These are phyloP conservation scores for Chlorodrepanis virens DNA, from an alignment of 2,113 vertebrate genomes.

Conservation along the genomic window DNA sequence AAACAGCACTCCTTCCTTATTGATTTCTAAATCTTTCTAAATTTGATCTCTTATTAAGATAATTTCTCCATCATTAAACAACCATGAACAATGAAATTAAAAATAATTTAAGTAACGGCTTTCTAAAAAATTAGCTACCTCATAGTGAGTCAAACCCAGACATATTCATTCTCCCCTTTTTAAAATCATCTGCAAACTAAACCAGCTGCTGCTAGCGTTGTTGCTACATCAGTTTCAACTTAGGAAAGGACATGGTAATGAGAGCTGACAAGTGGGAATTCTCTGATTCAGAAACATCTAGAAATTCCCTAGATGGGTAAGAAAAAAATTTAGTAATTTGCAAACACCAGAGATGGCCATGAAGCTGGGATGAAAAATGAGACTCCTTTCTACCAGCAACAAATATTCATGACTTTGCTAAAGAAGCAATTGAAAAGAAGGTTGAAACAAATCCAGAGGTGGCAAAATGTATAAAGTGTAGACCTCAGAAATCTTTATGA, in stretches of 20 bases:
- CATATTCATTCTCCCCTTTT: not conserved
- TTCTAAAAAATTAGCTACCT: not conserved
- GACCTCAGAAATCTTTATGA: not conserved
- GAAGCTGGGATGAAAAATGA: not conserved
- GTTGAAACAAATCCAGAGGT: not conserved
- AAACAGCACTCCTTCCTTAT: not conserved
- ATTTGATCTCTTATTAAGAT: not conserved
- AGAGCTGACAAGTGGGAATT: not conserved
- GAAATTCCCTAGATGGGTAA: not conserved
- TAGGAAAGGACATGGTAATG: not conserved
- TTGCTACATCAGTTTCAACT: not conserved
- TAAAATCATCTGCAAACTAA: not conserved
- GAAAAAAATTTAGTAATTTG: not conserved
- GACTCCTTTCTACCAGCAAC: not conserved
- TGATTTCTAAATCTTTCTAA: not conserved
- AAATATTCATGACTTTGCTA: not conserved
- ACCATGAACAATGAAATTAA: not conserved
- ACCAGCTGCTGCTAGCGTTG: not conserved
- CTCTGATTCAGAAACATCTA: not conserved
- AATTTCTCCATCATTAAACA: not conserved
- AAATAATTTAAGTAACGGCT: not conserved
- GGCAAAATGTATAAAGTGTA: not conserved
- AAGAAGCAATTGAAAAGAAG: not conserved
- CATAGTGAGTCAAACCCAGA: not conserved
- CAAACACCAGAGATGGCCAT: not conserved